A percentile compares a stretch with the other conserved stretches of the same genome.
These are phyloP conservation scores for Platichthys flesus DNA, from an alignment of 2,113 vertebrate species.

Conservation along the genomic window DNA sequence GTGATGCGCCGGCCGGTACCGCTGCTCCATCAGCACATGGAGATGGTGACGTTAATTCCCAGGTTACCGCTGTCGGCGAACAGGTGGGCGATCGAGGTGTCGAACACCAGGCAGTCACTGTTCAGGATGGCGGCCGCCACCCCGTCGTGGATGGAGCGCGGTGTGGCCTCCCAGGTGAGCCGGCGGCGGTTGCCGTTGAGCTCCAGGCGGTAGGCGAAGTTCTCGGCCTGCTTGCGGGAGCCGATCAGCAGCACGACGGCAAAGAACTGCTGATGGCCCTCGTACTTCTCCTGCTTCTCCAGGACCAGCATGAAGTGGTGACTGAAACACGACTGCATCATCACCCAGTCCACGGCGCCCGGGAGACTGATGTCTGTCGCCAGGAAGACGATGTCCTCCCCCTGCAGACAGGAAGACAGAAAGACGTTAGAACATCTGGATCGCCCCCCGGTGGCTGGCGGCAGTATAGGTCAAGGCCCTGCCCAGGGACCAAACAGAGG, in stretches of 20 bases:
- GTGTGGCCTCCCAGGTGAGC: slow-evolving; percentile 86
- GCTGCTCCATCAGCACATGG: slow-evolving; percentile 78
- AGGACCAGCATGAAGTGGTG: slow-evolving; percentile 86
- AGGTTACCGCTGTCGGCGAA: slow-evolving; percentile 84
- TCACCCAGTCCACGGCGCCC: slow-evolving; percentile 85
- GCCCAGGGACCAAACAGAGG: too few relatives aligned
- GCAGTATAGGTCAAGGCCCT: background rate
- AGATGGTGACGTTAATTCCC: slow-evolving; percentile 85
- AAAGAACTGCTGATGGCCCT: slow-evolving; percentile 85
- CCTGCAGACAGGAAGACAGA: slow-evolving; percentile 50
- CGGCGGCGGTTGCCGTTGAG: slow-evolving; percentile 83
- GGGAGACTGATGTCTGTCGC: slow-evolving; percentile 85
- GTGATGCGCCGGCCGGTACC: too few relatives aligned
- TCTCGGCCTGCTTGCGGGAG: slow-evolving; percentile 82
- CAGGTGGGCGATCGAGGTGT: slow-evolving; percentile 82
- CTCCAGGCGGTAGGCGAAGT: slow-evolving; percentile 84
- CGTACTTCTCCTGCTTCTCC: slow-evolving; percentile 85
- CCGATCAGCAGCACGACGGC: slow-evolving; percentile 84
- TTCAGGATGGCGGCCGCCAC: slow-evolving; percentile 83
- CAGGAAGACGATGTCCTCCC: slow-evolving; percentile 86
- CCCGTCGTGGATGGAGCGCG: slow-evolving; percentile 83
- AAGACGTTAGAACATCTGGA: background rate
- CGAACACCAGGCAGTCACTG: slow-evolving; percentile 85
- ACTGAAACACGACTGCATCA: slow-evolving; percentile 86
- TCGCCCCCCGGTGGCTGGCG: background rate